Base-by-base conservation (phyloP, 2,888 invertebrate genomes). In the Hyppa rectilinea region DNA sequence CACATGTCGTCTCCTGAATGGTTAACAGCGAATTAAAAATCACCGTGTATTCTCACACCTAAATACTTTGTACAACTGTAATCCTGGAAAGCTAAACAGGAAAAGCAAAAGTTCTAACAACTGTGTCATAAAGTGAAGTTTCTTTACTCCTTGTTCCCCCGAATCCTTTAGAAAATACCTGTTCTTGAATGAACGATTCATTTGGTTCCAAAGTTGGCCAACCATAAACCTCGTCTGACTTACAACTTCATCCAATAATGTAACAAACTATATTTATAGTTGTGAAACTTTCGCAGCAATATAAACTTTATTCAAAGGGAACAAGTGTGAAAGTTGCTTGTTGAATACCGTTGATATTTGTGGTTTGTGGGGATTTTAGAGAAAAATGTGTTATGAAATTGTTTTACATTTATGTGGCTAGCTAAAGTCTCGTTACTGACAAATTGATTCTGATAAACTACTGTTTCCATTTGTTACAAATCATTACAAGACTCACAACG, bases 121-220 rank as follows among this genome's bases (percentile, higher is more conserved):
- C 34, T 6, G 10, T 20, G 20, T 20, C 29, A n/a, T 31, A 31
- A 10, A 26, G 26, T 26, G 4, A 38, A 50, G 3, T 56, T 31
- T 38, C 5, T 59, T 47, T 29, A 4, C 17, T n/a, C 17, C 34
- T 23, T 26, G 36, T 47, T 53, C 17, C 14, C 47, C 9, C 36
- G 76, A 76, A 36, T 71, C 4, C 20, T 58, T 53, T 26, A 49
- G 17, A 61, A 70, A 76, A 53, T 80, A 61, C 76, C 38, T 43
- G 52, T 29, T 60, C 40, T 64, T 71, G 70, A 66, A 61, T 53
- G 65, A 71, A 71, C 71, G 60, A 68, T 73, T 74, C 59, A 65
- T 78, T 68, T 52, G 14, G 49, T 70, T 78, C 36, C n/a, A 52
- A 69, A 75, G 61, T 72, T 80, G 52, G 14, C 17, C 58, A 34